Evolutionary conservation across 2,113 vertebrate species (phyloP), one percentile per base, ranked within the genome.

Genomic region (Podarcis raffonei): DNA sequence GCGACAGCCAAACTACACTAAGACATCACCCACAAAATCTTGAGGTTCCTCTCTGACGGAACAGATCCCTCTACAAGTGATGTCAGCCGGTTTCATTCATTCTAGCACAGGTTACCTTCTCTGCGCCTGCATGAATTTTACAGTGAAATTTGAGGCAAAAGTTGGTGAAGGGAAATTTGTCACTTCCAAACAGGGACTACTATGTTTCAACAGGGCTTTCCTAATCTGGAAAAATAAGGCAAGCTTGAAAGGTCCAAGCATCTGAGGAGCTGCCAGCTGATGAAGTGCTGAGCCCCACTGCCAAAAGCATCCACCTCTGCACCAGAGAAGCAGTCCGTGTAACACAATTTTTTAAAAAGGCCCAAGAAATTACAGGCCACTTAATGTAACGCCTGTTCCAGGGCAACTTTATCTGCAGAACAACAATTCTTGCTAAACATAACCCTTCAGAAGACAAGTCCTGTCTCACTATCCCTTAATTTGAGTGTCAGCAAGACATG

Each of bases 31-130:
- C 32, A 18, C 35, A 65, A 30, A 37, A 39, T 25, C 25, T 6
- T 23, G 25, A 81, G 75, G 37, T 32, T 85, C 74, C 0, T 0
- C 1, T 35, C 4, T 18, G 12, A 72, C 18, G 6, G 2, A 15
- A 20, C 0, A 0, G 80, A 78, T 74, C 25, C 57, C 53, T 15
- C 48, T 30, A n/a, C 15, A 57, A 83, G 25, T 25, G 32, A 83
- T 42, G 25, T 16, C 25, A 30, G 25, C 37, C 20, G 2, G 72
- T 37, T 30, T 7, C 35, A 32, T 11, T 7, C 35, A 32, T 18
- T 39, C 66, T 30, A 62, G 16, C 4, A 25, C 13, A n/a, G 22
- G 53, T 35, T 62, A 3, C 23, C 13, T 48, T 27, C 5, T 77
- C 62, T 68, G 23, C 3, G 20, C 20, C 20, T 22, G 7, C 65